These are phyloP conservation scores for Scalopus aquaticus DNA, from an alignment of 2,113 vertebrate genomes.

Conservation along the genomic window DNA sequence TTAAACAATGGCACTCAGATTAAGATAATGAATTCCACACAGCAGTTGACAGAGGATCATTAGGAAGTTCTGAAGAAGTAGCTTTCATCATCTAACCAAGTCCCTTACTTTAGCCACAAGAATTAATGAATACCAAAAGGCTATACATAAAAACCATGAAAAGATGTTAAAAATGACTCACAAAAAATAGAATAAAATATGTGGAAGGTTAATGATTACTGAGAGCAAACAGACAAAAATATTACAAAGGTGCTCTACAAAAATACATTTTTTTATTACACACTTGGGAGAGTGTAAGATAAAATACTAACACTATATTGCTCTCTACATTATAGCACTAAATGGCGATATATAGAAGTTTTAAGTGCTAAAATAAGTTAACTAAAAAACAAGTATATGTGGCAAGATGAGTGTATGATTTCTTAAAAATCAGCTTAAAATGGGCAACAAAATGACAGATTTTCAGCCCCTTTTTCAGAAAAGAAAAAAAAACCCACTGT, in stretches of 20 bases:
- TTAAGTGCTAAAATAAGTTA: slow-evolving; percentile 25
- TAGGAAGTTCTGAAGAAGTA: not conserved
- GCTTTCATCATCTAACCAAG: not conserved
- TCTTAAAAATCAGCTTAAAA: not conserved
- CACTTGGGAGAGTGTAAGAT: not conserved
- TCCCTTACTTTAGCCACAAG: not conserved
- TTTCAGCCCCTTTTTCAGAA: not conserved
- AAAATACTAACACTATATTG: not conserved
- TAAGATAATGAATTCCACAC: not conserved
- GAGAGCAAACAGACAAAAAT: not conserved
- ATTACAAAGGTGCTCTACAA: not conserved
- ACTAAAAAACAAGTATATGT: not conserved
- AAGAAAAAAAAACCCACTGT: not conserved
- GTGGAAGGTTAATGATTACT: not conserved
- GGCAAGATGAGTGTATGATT: not conserved
- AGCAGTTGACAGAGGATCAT: not conserved
- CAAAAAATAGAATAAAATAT: not conserved
- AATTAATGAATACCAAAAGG: not conserved
- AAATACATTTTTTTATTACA: not conserved
- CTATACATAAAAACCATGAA: not conserved
- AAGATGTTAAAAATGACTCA: not conserved
- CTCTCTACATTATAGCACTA: not conserved
- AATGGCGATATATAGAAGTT: not conserved
- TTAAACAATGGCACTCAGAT: not conserved
- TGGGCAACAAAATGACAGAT: not conserved